Conservation (phyloP, 1,140 invertebrate species). For the Ridgeia piscesae region DNA sequence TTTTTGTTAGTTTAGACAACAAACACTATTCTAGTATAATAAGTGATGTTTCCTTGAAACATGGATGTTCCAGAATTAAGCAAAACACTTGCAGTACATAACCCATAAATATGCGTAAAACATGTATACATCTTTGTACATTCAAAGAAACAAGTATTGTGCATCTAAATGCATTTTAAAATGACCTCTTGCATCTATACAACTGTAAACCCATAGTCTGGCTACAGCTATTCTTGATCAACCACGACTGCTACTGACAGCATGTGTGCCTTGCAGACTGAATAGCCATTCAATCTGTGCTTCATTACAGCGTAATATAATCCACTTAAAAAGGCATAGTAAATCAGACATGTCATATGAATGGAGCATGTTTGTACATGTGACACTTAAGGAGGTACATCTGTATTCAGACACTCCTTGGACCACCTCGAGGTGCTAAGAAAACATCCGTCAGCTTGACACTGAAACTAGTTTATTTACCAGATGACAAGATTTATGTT, state of each 20-base stretch:
- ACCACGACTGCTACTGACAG: background rate
- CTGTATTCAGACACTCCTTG: background rate
- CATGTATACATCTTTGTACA: background rate
- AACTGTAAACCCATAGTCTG: background rate
- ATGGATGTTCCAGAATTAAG: background rate
- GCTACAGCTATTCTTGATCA: too few relatives aligned
- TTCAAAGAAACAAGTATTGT: background rate
- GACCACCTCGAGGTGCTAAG: background rate
- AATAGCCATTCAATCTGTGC: background rate
- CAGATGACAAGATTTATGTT: background rate
- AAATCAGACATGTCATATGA: background rate
- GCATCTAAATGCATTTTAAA: background rate
- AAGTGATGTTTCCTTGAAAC: background rate
- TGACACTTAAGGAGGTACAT: background rate
- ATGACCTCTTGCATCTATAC: background rate
- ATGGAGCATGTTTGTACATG: conserved; percentile 5
- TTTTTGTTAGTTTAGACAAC: background rate
- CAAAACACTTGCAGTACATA: background rate
- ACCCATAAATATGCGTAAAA: background rate
- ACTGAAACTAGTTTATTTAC: background rate
- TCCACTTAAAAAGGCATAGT: background rate
- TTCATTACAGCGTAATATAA: background rate
- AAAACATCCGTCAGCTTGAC: background rate
- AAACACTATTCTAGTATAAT: background rate
- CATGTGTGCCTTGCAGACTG: background rate